Conservation (phyloP, 2,888 invertebrate species). For the Aphidius colemani region DNA sequence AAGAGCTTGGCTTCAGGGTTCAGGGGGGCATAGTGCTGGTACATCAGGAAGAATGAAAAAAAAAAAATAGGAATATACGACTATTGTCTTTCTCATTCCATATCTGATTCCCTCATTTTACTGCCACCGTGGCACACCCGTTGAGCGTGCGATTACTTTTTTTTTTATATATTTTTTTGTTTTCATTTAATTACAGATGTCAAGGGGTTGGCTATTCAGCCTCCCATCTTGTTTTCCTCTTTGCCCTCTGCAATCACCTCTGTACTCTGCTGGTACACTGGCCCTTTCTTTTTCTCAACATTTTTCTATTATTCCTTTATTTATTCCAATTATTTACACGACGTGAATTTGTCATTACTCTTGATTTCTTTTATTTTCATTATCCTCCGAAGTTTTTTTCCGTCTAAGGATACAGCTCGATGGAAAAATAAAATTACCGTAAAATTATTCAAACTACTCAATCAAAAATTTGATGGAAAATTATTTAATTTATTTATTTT, state of each 20-base stretch:
- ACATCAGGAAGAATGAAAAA: constrained; percentile 20
- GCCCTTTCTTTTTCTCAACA: constrained; percentile 38
- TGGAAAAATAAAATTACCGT: constrained; percentile 28
- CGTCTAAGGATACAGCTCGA: background rate
- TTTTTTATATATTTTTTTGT: constrained; percentile 47
- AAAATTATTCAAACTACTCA: constrained; percentile 30
- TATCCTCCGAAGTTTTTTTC: constrained; percentile 11
- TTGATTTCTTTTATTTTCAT: constrained; percentile 46
- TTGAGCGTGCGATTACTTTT: constrained; percentile 58
- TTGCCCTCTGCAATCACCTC: constrained; percentile 20
- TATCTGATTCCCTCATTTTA: constrained; percentile 57
- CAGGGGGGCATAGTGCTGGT: constrained; percentile 21
- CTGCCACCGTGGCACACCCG: constrained; percentile 51
- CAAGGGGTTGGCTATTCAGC: constrained; percentile 53
- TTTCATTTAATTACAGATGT: constrained; percentile 61
- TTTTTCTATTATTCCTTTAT: constrained; percentile 58
- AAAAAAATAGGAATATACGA: constrained; percentile 38
- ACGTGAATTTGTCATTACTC: constrained; percentile 60
- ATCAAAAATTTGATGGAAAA: constrained; percentile 26
- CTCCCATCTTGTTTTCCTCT: constrained; percentile 15
- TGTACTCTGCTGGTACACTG: constrained; percentile 20
- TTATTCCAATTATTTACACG: constrained; percentile 59
- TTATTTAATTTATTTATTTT: constrained; percentile 22
- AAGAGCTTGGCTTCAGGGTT: constrained; percentile 27
- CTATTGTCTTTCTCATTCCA: constrained; percentile 52